phyloP scores from a whole-genome alignment of 1,140 invertebrate species.

The Diorhabda elongata region DNA sequence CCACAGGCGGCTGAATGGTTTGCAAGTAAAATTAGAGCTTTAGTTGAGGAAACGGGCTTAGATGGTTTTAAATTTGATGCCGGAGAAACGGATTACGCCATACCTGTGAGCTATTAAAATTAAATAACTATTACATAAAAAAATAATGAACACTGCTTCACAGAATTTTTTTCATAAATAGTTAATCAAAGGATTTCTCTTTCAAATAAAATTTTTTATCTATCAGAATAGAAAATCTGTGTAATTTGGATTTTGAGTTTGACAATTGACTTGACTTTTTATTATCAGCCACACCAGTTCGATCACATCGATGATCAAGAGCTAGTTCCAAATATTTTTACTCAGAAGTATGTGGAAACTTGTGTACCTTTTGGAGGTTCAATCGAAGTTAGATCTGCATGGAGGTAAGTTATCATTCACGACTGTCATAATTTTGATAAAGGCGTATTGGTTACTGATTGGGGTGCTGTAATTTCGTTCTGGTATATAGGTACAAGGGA shows the following conservation, averaged over 20 bases:
- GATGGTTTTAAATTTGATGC: constrained; percentile 93
- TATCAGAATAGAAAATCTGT: not conserved
- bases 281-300: constrained; percentile 1
- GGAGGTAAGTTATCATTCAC: constrained; percentile 42
- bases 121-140: too few relatives aligned
- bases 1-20: constrained; percentile 71
- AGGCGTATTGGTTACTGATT: not conserved
- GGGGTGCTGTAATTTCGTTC: not conserved
- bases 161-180: too few relatives aligned
- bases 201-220: not conserved
- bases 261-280: not conserved
- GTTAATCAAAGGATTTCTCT: too few relatives aligned
- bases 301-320: constrained; percentile 43
- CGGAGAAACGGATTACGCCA: constrained; percentile 65
- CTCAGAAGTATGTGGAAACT: constrained; percentile 61
- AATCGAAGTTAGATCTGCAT: constrained; percentile 68
- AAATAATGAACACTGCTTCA: too few relatives aligned
- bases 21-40: constrained; percentile 53
- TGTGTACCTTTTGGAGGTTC: constrained; percentile 61
- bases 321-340: constrained; percentile 58
- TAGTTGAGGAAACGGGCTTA: constrained; percentile 64
- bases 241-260: not conserved
- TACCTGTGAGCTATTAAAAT: constrained; percentile 15
- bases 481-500: too few relatives aligned
- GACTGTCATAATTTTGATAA: not conserved